Conservation (phyloP, 2,888 invertebrate species). For the Drosophila kokeensis region DNA sequence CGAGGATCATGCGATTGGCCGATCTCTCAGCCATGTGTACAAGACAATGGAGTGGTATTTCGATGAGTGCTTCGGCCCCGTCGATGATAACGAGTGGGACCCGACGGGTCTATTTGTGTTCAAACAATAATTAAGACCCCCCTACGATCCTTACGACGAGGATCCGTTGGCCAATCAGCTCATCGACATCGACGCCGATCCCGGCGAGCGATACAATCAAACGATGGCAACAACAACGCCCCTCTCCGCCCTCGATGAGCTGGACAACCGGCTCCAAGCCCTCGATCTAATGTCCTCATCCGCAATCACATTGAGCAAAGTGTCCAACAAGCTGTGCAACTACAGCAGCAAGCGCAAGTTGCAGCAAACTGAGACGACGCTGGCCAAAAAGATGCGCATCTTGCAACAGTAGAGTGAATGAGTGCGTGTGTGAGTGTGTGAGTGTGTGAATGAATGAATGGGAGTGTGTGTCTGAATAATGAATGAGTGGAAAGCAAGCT, state of each 20-base stretch:
- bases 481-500: not conserved
- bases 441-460: not conserved
- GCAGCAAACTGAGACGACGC: conserved; percentile 64
- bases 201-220: conserved; percentile 49
- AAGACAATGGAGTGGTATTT: conserved; percentile 94
- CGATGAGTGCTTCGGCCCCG: conserved; percentile 92
- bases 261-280: conserved; percentile 66
- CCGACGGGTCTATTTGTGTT: conserved; percentile 86
- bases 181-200: conserved; percentile 63
- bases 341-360: conserved; percentile 72
- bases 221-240: conserved; percentile 52
- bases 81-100: conserved; percentile 90
- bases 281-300: conserved; percentile 72
- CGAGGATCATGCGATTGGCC: conserved; percentile 91
- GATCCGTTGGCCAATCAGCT: conserved; percentile 77
- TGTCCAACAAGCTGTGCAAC: conserved; percentile 68
- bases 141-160: conserved; percentile 78
- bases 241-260: conserved; percentile 69
- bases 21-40: conserved; percentile 91
- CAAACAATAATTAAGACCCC: conserved; percentile 84
- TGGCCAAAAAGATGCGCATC: conserved; percentile 70
- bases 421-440: conserved; percentile 5
- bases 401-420: conserved; percentile 59
- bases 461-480: not conserved
- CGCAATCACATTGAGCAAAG: conserved; percentile 70